Evolutionary conservation across 2,888 invertebrate genomes (phyloP).

Genomic region (Aleiodes alternator): DNA sequence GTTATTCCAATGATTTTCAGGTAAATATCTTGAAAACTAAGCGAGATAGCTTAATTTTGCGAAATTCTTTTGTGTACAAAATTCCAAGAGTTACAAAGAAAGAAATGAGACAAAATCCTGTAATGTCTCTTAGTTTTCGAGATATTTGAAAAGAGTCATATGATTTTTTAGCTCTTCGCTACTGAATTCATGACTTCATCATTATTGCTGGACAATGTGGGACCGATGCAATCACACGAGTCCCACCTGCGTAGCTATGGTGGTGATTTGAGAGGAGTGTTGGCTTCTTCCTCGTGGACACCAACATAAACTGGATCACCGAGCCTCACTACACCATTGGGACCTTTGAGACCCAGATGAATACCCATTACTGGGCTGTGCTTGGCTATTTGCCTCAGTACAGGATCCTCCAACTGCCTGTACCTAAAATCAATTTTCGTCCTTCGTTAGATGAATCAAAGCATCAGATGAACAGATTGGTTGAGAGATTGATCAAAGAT

Average conservation of each 20-base stretch:
- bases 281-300: slow-evolving; percentile 61
- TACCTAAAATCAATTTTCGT: slow-evolving; percentile 71
- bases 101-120: too few species aligned
- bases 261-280: slow-evolving; percentile 58
- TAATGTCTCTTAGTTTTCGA: too few species aligned
- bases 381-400: slow-evolving; percentile 64
- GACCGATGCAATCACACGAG: slow-evolving; percentile 64
- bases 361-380: slow-evolving; percentile 77
- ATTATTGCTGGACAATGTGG: slow-evolving; percentile 1
- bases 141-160: too few species aligned
- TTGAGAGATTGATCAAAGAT: too few species aligned
- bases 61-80: too few species aligned
- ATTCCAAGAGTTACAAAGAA: too few species aligned
- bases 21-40: too few species aligned
- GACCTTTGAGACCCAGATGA: slow-evolving; percentile 76
- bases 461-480: too few species aligned
- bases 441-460: neutral
- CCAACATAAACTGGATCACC: slow-evolving; percentile 78
- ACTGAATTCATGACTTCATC: neutral
- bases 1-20: too few species aligned
- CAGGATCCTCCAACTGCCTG: slow-evolving; percentile 72
- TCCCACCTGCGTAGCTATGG: slow-evolving; percentile 71
- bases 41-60: too few species aligned
- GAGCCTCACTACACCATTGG: slow-evolving; percentile 72
- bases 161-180: neutral